Base-by-base conservation (phyloP, 2,888 invertebrate genomes). In the Antheraea assamensis region DNA sequence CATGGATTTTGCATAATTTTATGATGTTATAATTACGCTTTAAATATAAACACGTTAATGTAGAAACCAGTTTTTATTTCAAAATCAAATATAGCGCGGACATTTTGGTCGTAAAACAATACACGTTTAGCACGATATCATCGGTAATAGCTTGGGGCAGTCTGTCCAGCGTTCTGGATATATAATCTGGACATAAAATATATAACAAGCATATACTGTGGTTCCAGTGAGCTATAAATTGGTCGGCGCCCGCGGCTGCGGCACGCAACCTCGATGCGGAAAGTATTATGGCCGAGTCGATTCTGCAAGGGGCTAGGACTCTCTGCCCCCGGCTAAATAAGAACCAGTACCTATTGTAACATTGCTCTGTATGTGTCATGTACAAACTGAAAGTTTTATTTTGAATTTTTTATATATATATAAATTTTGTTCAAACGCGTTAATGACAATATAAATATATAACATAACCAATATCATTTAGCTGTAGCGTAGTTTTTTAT, bases 201-300 rank as follows among this genome's bases (percentile, higher is more conserved):
- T 92, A 92, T 91, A 91, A 92, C 88, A 83, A 88, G 88, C 85
- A 82, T 86, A 86, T 87, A 88, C 85, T 80, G 81, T 82, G 88
- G 89, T 85, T 89, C 87, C 87, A 89, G 87, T 86, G 84, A 82
- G 90, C 90, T 91, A 93, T 94, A 94, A 94, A 94, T 93, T 92
- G 94, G 88, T 86, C 85, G 88, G 85, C 87, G 93, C 94, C 93
- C 87, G 86, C 89, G 92, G 93, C 92, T 93, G 90, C 87, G 89
- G 91, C 93, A 93, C 93, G 93, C 94, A 93, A 92, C 90, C 90
- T 90, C 92, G 92, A 93, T 91, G 93, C 93, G 94, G 94, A 93
- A 94, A 93, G 91, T 74, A 74, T 72, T 70, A 74, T 74, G 72
- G 80, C 73, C 77, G 75, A 76, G 80, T 78, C 78, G 73, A 78